A percentile compares a stretch with the other conserved stretches of the same genome.
These are phyloP conservation scores for Archilochus colubris DNA, from an alignment of 2,113 vertebrate genomes.

Conservation along the genomic window DNA sequence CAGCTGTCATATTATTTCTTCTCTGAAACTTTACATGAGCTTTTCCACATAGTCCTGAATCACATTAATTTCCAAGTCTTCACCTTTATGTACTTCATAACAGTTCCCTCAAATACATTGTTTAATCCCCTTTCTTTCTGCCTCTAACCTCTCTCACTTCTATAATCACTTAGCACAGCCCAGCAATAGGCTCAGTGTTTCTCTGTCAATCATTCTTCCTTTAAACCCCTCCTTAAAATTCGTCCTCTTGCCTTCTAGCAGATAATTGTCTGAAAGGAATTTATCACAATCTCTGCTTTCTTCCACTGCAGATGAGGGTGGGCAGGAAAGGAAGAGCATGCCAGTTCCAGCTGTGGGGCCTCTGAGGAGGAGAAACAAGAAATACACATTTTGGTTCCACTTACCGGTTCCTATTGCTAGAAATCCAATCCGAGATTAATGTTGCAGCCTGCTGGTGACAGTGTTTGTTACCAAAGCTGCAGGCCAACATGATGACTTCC, in stretches of 20 bases:
- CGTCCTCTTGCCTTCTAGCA: background rate
- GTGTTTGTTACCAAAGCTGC: constrained; percentile 97
- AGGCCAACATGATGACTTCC: constrained; percentile 95
- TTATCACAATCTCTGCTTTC: background rate
- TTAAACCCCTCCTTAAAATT: background rate
- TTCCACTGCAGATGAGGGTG: background rate
- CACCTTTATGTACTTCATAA: background rate
- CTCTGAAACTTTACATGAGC: background rate
- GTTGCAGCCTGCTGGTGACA: constrained; percentile 94
- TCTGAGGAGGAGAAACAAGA: background rate
- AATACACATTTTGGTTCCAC: background rate
- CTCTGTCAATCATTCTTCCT: background rate
- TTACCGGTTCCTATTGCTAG: constrained; percentile 96
- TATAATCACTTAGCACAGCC: background rate
- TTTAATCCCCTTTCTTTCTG: background rate
- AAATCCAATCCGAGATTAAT: constrained; percentile 97
- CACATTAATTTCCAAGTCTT: background rate
- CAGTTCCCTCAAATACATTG: background rate
- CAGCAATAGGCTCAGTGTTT: fast-evolving
- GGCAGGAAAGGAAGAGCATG: background rate
- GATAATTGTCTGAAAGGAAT: background rate
- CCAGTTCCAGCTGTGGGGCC: background rate
- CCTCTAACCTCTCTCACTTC: background rate
- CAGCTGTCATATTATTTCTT: background rate
- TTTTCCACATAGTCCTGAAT: background rate